A percentile compares a stretch with the other conserved stretches of the same genome.
Evolutionary conservation across 1,140 invertebrate species (phyloP).

Genomic region (Drosophila arizonae): DNA sequence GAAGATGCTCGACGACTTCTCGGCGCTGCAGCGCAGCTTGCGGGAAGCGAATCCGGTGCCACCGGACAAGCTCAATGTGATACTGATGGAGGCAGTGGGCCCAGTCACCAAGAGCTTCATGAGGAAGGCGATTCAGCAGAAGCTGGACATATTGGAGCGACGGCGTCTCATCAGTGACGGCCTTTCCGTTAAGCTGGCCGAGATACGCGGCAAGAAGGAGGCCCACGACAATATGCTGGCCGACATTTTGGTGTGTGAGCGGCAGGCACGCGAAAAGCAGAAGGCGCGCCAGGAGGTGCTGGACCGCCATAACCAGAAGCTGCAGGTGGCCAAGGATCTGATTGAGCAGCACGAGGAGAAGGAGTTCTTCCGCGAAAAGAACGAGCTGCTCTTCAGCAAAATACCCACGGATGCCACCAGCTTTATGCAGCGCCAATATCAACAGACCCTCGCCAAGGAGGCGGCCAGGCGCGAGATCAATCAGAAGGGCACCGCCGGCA

Average conservation of each 20-base stretch:
- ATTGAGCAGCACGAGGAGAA: constrained; percentile 50
- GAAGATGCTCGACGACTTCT: constrained; percentile 39
- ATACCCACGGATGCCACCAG: constrained; percentile 41
- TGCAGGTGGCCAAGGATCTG: constrained; percentile 48
- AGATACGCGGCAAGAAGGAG: constrained; percentile 40
- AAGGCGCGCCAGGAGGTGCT: constrained; percentile 14
- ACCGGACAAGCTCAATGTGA: constrained; percentile 29
- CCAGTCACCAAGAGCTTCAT: constrained; percentile 29
- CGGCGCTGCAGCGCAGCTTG: constrained; percentile 11
- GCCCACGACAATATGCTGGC: constrained; percentile 49
- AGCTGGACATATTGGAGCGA: constrained; percentile 18
- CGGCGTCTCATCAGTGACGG: constrained; percentile 39
- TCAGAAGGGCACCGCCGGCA: constrained; percentile 6
- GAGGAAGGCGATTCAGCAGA: constrained; percentile 4
- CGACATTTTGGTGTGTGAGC: constrained; percentile 49
- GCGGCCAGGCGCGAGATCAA: constrained; percentile 6
- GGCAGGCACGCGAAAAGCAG: constrained; percentile 41
- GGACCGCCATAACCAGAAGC: constrained; percentile 30
- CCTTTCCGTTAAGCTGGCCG: constrained; percentile 38
- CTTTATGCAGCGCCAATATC: constrained; percentile 60
- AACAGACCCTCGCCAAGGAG: background rate
- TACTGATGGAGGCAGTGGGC: constrained; percentile 51
- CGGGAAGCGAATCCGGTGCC: background rate
- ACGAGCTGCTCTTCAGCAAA: constrained; percentile 9
- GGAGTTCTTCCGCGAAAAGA: constrained; percentile 42